A percentile compares a stretch with the other conserved stretches of the same genome.
These are phyloP conservation scores for Eufriesea mexicana DNA, from an alignment of 1,140 invertebrate genomes.

Conservation along the genomic window DNA sequence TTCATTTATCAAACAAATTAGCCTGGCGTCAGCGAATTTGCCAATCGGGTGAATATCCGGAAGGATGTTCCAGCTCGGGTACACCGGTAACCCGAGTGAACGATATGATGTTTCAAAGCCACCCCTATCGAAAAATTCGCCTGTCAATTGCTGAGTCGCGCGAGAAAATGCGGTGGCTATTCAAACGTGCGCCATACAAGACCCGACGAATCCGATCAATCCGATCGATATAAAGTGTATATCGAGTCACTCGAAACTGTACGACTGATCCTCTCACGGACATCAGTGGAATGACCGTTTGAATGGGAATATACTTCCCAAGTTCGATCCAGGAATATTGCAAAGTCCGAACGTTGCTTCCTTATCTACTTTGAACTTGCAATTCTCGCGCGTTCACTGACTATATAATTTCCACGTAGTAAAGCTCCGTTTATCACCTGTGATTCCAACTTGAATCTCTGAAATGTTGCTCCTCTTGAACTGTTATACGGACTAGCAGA, in stretches of 20 bases:
- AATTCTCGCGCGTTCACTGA: background rate
- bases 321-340: background rate
- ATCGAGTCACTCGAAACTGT: slow-evolving; percentile 5
- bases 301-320: background rate
- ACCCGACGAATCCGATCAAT: slow-evolving; percentile 17
- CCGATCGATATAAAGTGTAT: slow-evolving; percentile 5
- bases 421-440: too few relatives aligned
- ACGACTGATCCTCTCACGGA: slow-evolving; percentile 13
- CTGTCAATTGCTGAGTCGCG: background rate
- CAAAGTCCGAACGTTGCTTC: background rate
- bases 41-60: background rate
- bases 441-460: too few relatives aligned
- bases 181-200: background rate
- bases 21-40: background rate
- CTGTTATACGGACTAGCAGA: too few relatives aligned
- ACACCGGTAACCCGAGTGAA: background rate
- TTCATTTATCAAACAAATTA: slow-evolving; percentile 5
- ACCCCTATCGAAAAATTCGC: background rate
- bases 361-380: background rate
- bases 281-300: background rate
- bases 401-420: too few relatives aligned
- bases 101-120: slow-evolving; percentile 14
- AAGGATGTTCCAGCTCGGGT: too few relatives aligned
- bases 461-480: too few relatives aligned
- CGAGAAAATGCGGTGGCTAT: slow-evolving; percentile 6